phyloP scores from a whole-genome alignment of 2,888 invertebrate genomes.

The Tolmerus cingulatus region DNA sequence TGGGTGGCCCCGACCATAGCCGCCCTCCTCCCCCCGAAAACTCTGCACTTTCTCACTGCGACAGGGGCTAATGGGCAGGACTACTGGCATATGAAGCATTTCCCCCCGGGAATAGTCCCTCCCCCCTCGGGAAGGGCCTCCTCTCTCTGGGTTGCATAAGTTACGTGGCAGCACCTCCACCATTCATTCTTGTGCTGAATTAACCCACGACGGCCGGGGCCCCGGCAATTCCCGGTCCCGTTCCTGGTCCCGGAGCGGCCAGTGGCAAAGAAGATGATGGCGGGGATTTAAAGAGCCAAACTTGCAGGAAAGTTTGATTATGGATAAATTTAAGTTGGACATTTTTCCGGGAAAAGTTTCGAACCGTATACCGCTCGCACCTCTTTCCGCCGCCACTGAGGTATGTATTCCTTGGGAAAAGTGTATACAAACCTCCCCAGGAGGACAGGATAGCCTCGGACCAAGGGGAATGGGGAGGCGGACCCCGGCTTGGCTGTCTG shows the following conservation, averaged over 20 bases:
- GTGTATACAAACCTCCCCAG: not conserved
- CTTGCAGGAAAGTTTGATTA: slow-evolving; percentile 9
- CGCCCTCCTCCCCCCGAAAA: not conserved
- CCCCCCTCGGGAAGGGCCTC: not conserved
- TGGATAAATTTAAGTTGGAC: slow-evolving; percentile 21
- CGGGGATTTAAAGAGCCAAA: slow-evolving; percentile 3
- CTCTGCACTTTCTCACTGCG: not conserved
- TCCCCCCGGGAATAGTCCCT: not conserved
- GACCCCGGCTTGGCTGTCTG: not conserved
- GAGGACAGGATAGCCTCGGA: not conserved
- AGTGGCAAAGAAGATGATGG: not conserved
- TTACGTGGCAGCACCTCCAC: not conserved
- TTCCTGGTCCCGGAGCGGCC: not conserved
- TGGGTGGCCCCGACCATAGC: not conserved
- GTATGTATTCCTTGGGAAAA: not conserved
- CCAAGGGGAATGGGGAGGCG: not conserved
- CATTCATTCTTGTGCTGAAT: not conserved
- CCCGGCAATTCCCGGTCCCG: not conserved
- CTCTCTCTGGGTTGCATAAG: not conserved
- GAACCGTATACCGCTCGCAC: not conserved
- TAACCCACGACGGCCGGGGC: not conserved
- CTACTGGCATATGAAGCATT: not conserved
- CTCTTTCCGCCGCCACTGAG: not conserved
- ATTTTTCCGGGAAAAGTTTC: not conserved
- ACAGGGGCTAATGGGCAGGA: not conserved